Conservation (phyloP, 2,113 vertebrate genomes). For the Epinephelus lanceolatus region DNA sequence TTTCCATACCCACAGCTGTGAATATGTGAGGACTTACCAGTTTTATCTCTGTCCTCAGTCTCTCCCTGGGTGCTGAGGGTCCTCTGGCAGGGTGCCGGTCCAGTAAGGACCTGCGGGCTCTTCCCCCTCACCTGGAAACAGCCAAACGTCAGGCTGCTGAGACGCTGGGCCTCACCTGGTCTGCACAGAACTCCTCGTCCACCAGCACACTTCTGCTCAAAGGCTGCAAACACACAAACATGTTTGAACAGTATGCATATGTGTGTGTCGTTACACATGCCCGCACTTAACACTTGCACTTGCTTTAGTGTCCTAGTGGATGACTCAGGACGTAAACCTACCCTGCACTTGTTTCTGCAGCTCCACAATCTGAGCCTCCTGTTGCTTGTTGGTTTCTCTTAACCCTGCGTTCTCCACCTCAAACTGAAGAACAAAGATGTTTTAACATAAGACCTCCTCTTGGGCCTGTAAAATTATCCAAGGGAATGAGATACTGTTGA, state of each 20-base stretch:
- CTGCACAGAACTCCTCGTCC: constrained; percentile 74
- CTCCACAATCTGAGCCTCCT: constrained; percentile 90
- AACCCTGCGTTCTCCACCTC: constrained; percentile 94
- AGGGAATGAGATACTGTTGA: not conserved
- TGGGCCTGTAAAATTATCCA: too few relatives aligned
- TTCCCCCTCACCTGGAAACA: constrained; percentile 93
- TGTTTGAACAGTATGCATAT: not conserved
- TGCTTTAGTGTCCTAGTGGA: not conserved
- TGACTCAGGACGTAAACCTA: constrained; percentile 58
- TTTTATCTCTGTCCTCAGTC: constrained; percentile 13
- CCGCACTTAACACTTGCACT: not conserved
- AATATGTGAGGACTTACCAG: constrained; percentile 42
- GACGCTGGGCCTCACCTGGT: constrained; percentile 89
- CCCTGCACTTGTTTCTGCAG: constrained; percentile 91
- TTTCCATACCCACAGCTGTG: not conserved
- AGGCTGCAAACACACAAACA: constrained; percentile 75
- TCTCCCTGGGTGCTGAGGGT: constrained; percentile 69
- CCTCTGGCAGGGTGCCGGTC: constrained; percentile 84
- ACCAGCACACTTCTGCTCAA: constrained; percentile 81
- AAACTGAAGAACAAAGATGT: constrained; percentile 83
- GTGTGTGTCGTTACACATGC: not conserved
- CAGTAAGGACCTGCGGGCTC: constrained; percentile 88
- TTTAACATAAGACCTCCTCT: not conserved
- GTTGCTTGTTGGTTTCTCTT: constrained; percentile 91
- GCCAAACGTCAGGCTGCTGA: constrained; percentile 95